phyloP scores from a whole-genome alignment of 2,888 invertebrate species.

The Eupithecia abbreviata region DNA sequence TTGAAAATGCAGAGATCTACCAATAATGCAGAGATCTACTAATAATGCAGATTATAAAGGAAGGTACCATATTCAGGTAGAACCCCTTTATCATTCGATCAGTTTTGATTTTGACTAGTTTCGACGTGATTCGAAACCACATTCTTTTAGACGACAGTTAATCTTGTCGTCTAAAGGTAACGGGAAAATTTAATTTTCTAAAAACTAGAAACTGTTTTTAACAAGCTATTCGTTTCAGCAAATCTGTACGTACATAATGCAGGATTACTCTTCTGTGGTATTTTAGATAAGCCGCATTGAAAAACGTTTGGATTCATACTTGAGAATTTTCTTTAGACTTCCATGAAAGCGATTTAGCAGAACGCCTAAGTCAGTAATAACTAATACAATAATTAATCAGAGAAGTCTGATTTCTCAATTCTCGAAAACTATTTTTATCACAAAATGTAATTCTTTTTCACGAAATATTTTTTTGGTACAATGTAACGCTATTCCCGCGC shows the following conservation, averaged over 20 bases:
- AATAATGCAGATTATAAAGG: neutral
- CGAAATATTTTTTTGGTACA: neutral
- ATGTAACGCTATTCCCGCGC: neutral
- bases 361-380: neutral
- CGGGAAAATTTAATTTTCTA: neutral
- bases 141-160: neutral
- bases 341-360: neutral
- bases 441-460: neutral
- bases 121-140: neutral
- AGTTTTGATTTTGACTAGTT: no score
- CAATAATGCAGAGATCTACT: neutral
- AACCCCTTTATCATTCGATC: neutral
- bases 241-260: neutral
- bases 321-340: neutral
- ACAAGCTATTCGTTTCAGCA: neutral
- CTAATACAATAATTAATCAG: neutral
- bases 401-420: neutral
- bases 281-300: neutral
- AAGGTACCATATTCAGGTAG: neutral
- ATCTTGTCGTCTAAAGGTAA: neutral
- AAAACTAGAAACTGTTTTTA: neutral
- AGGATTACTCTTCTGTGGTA: neutral
- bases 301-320: neutral
- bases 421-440: neutral
- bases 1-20: neutral